phyloP scores from a whole-genome alignment of 53 echinoderm and acorn worm genomes.

The Paelopatides confundens region DNA sequence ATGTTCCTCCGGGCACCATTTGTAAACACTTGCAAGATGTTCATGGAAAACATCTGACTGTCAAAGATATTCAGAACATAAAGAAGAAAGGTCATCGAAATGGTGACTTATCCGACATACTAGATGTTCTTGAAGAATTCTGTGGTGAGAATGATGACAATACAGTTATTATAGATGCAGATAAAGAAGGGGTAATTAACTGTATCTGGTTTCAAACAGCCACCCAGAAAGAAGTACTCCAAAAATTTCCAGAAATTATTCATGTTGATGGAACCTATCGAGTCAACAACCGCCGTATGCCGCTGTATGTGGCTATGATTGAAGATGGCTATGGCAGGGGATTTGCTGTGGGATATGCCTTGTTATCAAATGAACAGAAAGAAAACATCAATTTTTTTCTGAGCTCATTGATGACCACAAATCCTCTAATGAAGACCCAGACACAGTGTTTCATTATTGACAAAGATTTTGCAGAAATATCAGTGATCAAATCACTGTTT shows the following conservation, averaged over 20 bases:
- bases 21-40: neutral
- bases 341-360: neutral
- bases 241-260: constrained; percentile 7
- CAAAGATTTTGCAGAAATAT: constrained; percentile 8
- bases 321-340: constrained; percentile 13
- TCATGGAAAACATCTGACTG: neutral
- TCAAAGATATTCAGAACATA: constrained; percentile 17
- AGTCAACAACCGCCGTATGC: constrained; percentile 22
- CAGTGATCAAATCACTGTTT: neutral
- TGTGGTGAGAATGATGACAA: constrained; percentile 3
- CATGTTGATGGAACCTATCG: constrained; percentile 26
- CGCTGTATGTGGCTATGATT: constrained; percentile 11
- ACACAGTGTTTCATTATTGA: constrained; percentile 23
- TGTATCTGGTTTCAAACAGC: constrained; percentile 17
- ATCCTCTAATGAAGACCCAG: neutral
- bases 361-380: constrained; percentile 11
- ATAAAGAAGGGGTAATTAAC: neutral
- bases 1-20: constrained; percentile 17
- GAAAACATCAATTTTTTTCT: constrained; percentile 14
- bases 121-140: constrained; percentile 10
- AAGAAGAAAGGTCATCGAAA: neutral
- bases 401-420: neutral
- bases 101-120: neutral
- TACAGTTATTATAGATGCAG: neutral
- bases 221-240: neutral